phyloP scores from a whole-genome alignment of 2,797 vertebrate genomes.

The Picus viridis region DNA sequence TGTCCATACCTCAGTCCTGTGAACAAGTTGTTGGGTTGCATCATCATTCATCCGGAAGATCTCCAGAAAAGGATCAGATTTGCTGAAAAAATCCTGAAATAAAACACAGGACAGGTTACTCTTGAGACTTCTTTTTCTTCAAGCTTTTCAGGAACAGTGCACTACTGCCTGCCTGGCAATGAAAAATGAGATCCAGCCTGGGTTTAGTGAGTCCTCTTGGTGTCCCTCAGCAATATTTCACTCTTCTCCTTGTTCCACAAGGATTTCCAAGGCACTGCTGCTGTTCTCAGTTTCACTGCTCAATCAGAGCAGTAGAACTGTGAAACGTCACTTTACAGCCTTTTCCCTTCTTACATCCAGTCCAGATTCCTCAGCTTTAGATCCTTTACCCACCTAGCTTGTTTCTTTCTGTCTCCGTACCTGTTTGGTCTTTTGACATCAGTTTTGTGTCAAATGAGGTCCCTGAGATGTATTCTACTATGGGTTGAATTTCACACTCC shows the following conservation, averaged over 20 bases:
- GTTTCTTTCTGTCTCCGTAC: neutral
- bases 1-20: slow-evolving; percentile 93
- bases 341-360: neutral
- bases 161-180: neutral
- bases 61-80: slow-evolving; percentile 98
- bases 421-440: neutral
- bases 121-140: neutral
- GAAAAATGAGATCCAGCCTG: neutral
- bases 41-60: slow-evolving; percentile 98
- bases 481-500: neutral
- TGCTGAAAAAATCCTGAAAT: slow-evolving; percentile 98
- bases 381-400: neutral
- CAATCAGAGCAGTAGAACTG: neutral
- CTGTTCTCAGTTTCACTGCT: neutral
- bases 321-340: neutral
- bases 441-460: neutral
- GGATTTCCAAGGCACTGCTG: neutral
- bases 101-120: slow-evolving; percentile 52
- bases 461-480: neutral
- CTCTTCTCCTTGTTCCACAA: neutral
- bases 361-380: neutral
- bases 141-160: neutral
- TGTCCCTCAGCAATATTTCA: neutral
- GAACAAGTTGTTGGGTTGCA: slow-evolving; percentile 94
- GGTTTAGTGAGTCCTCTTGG: neutral